Evolutionary conservation across 1,140 invertebrate species (phyloP).

Genomic region (Drosophila insularis): DNA sequence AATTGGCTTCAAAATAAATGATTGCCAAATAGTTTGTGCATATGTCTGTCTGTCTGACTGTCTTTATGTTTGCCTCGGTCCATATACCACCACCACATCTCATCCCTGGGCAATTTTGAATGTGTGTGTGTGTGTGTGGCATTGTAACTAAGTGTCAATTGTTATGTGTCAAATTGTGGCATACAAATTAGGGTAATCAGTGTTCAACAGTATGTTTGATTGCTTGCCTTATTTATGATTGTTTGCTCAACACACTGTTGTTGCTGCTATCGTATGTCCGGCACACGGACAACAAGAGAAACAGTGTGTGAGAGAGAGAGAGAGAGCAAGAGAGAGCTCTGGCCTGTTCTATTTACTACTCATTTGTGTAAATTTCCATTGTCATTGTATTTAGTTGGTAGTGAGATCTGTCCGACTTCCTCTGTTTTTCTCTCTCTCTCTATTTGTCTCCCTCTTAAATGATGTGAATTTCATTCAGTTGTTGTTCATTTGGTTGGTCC

Average conservation of each 20-base stretch:
- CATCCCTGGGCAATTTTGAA: neutral
- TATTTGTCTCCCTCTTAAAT: neutral
- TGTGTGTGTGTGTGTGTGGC: conserved; percentile 8
- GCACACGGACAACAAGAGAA: neutral
- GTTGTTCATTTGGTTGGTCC: neutral
- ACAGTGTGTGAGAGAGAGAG: neutral
- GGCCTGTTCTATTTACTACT: conserved; percentile 18
- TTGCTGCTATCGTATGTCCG: conserved; percentile 28
- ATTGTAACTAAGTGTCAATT: conserved; percentile 66
- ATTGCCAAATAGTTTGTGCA: conserved; percentile 55
- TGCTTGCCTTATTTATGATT: conserved; percentile 66
- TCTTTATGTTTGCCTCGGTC: neutral
- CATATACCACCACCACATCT: neutral
- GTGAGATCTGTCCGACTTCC: neutral
- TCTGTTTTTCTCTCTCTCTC: neutral
- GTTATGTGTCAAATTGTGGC: conserved; percentile 66
- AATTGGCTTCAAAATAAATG: conserved; percentile 62
- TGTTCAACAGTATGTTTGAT: conserved; percentile 62
- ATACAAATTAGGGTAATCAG: conserved; percentile 67
- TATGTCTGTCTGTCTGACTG: conserved; percentile 13
- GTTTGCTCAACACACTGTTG: conserved; percentile 47
- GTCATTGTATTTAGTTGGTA: conserved; percentile 9
- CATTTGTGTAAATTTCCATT: conserved; percentile 39
- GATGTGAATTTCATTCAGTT: neutral
- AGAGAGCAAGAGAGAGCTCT: neutral